Evolutionary conservation across 2,797 vertebrate genomes (phyloP).

Genomic region (Sylvia borin): DNA sequence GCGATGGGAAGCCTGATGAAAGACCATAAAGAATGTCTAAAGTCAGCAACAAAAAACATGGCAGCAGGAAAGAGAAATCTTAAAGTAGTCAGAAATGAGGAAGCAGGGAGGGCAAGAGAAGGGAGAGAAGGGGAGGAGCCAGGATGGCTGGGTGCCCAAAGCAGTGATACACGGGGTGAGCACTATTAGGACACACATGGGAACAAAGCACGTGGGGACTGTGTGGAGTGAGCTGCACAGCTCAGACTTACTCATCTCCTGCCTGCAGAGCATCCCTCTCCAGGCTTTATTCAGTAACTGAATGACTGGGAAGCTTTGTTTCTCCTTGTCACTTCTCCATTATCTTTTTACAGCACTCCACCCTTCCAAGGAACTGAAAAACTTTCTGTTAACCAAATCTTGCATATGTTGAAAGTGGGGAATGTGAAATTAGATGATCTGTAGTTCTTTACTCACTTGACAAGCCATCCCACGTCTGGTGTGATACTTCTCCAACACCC

Average conservation of each 20-base stretch:
- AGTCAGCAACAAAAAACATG: slow-evolving; percentile 56
- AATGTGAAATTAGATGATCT: background rate
- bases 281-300: background rate
- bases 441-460: background rate
- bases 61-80: slow-evolving; percentile 20
- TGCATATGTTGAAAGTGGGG: background rate
- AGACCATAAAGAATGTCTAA: slow-evolving; percentile 33
- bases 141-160: background rate
- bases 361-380: background rate
- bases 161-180: background rate
- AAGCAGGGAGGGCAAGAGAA: background rate
- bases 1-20: slow-evolving; percentile 1
- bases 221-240: background rate
- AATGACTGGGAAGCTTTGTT: background rate
- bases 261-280: background rate
- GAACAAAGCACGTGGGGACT: background rate
- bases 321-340: background rate
- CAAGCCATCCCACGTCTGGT: background rate
- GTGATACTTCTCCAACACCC: background rate
- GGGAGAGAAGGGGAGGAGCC: background rate
- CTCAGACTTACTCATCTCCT: background rate
- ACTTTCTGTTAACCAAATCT: background rate
- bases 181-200: background rate
- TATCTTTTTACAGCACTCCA: background rate
- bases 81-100: background rate